phyloP scores from a whole-genome alignment of 2,797 vertebrate genomes.

The Danio jaintianensis region DNA sequence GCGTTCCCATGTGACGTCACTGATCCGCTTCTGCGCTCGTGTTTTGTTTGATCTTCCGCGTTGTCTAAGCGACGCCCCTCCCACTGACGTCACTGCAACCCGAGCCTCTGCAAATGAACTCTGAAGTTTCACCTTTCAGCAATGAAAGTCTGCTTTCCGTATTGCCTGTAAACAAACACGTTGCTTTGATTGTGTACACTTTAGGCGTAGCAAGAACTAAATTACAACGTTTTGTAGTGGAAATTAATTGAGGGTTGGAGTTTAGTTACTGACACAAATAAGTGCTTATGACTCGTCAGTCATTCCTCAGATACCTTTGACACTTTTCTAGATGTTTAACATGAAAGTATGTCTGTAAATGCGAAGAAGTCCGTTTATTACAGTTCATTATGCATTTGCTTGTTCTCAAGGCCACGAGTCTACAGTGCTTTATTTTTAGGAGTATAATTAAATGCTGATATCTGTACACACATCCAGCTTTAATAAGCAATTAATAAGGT shows the following conservation, averaged over 20 bases:
- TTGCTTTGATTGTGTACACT: background rate
- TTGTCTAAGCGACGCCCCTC: slow-evolving; percentile 67
- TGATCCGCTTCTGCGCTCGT: slow-evolving; percentile 47
- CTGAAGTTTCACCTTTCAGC: slow-evolving; percentile 14
- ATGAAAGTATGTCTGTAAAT: too few species aligned
- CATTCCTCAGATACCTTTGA: background rate
- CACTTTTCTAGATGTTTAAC: background rate
- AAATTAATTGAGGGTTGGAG: too few species aligned
- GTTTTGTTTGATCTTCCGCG: slow-evolving; percentile 77
- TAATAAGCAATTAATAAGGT: background rate
- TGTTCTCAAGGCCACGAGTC: background rate
- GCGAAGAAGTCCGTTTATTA: background rate
- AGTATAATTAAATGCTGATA: background rate
- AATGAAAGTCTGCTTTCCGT: background rate
- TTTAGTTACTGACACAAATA: background rate
- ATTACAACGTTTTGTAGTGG: background rate
- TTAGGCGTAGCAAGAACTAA: background rate
- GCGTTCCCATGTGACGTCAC: slow-evolving; percentile 45
- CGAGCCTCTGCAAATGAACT: slow-evolving; percentile 2
- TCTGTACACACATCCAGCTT: background rate
- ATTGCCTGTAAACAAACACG: background rate
- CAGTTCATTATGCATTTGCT: background rate
- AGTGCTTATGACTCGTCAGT: background rate
- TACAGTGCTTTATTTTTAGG: background rate
- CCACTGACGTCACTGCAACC: slow-evolving; percentile 43